Evolutionary conservation across 2,113 vertebrate species (phyloP).

Genomic region (Hymenochirus boettgeri): DNA sequence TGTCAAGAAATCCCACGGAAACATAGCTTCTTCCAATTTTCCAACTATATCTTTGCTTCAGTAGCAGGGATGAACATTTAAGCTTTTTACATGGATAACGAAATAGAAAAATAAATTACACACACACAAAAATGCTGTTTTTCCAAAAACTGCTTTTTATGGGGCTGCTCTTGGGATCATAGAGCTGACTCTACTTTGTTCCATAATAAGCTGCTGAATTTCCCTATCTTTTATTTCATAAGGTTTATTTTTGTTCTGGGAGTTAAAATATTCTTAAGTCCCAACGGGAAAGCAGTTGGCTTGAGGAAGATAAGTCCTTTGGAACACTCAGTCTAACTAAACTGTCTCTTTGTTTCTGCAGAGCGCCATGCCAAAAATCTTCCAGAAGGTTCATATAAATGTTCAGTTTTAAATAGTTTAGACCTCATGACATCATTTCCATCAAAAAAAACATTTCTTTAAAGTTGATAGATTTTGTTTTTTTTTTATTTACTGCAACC

Average conservation of each 20-base stretch:
- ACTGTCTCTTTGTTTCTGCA: slow-evolving; percentile 42
- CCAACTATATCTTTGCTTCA: not conserved
- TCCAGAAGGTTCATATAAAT: slow-evolving; percentile 49
- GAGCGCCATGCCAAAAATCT: slow-evolving; percentile 45
- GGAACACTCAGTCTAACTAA: slow-evolving; percentile 17
- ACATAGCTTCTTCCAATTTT: no score
- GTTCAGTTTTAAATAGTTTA: slow-evolving; percentile 36
- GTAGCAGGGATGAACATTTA: not conserved
- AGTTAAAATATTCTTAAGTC: slow-evolving; percentile 43
- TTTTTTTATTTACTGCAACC: no score
- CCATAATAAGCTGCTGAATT: slow-evolving; percentile 42
- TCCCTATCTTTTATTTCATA: slow-evolving; percentile 50
- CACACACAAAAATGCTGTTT: not conserved
- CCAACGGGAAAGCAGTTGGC: slow-evolving; percentile 43
- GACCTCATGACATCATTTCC: slow-evolving; percentile 35
- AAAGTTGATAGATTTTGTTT: slow-evolving; percentile 21
- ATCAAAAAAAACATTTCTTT: slow-evolving; percentile 28
- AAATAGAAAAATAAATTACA: not conserved
- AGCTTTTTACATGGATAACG: not conserved
- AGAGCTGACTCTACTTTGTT: no score
- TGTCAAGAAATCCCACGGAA: not conserved
- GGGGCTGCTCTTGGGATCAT: not conserved
- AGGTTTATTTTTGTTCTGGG: slow-evolving; percentile 48
- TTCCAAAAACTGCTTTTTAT: not conserved
- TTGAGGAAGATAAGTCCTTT: slow-evolving; percentile 29